phyloP scores from a whole-genome alignment of 2,888 invertebrate species.

The Apodemia zela region DNA sequence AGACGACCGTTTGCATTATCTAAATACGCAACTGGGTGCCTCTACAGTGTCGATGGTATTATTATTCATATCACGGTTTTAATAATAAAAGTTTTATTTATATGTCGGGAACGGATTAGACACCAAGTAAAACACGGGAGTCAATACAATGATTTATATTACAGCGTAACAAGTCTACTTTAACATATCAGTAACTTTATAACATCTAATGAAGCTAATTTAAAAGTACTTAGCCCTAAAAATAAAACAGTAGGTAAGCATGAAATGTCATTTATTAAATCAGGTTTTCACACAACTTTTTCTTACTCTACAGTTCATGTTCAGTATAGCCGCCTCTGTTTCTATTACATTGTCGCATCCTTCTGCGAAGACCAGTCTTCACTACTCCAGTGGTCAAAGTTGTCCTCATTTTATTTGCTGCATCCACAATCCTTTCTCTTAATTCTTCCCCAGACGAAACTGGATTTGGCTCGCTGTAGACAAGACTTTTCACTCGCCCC shows the following conservation, averaged over 20 bases:
- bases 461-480: slow-evolving; percentile 28
- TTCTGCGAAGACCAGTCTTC: slow-evolving; percentile 27
- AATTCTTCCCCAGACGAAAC: slow-evolving; percentile 26
- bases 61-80: too few species aligned
- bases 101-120: too few species aligned
- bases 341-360: slow-evolving; percentile 25
- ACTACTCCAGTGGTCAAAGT: slow-evolving; percentile 25
- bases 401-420: slow-evolving; percentile 25
- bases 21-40: too few species aligned
- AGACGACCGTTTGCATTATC: too few species aligned
- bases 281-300: slow-evolving; percentile 20
- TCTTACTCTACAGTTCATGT: slow-evolving; percentile 26
- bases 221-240: too few species aligned
- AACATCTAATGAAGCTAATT: too few species aligned
- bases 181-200: too few species aligned
- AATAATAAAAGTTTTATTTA: too few species aligned
- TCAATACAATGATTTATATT: too few species aligned
- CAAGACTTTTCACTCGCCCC: slow-evolving; percentile 32
- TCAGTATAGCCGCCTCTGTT: slow-evolving; percentile 27
- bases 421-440: slow-evolving; percentile 30
- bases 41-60: too few species aligned
- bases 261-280: slow-evolving; percentile 20
- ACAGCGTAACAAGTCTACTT: too few species aligned
- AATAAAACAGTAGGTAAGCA: slow-evolving; percentile 17
- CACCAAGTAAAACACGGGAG: too few species aligned